Evolutionary conservation across 2,113 vertebrate species (phyloP), one percentile per base, ranked within the genome.

Genomic region (Zapornia atra): DNA sequence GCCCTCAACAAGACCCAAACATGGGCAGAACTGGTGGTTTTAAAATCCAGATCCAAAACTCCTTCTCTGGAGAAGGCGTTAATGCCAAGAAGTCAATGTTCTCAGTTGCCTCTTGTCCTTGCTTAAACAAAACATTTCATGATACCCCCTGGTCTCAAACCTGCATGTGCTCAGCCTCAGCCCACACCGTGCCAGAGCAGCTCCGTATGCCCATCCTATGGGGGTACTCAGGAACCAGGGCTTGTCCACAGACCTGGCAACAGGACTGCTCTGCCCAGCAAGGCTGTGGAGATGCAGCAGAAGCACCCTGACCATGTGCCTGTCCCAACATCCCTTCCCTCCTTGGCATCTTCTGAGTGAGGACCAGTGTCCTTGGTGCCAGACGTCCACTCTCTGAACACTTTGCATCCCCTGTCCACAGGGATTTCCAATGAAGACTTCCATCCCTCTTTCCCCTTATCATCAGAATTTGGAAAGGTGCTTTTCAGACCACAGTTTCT

Each of bases 131-230:
- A 82, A 66, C 9, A 6, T 33, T 75, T 71, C 5, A 1, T 72
- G 66, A 46, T 26, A 1, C 5, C 5, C 28, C 20, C 56, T 38
- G 48, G 18, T 38, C 46, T 72, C 65, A 59, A 48, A 57, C 33
- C 31, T 69, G 28, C 29, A 28, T 10, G 11, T 11, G 18, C 51
- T 65, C 54, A 22, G 34, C 25, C 6, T 22, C 50, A 53, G 22
- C 20, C 10, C n/a, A 15, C 6, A 6, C 28, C 12, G 22, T 0
- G 1, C 28, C 1, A 1, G 36, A 54, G 25, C 3, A 2, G 15
- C 60, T 88, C 1, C 5, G 22, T 6, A 1, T 0, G 1, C 19
- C 19, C 0, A 0, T 34, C 28, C 8, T 15, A 15, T 1, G 0
- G 0, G 0, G 38, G 8, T 25, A 48, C 3, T 20, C 0, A 0